Evolutionary conservation across 2,113 vertebrate genomes (phyloP).

Genomic region (Syngnathoides biaculeatus): DNA sequence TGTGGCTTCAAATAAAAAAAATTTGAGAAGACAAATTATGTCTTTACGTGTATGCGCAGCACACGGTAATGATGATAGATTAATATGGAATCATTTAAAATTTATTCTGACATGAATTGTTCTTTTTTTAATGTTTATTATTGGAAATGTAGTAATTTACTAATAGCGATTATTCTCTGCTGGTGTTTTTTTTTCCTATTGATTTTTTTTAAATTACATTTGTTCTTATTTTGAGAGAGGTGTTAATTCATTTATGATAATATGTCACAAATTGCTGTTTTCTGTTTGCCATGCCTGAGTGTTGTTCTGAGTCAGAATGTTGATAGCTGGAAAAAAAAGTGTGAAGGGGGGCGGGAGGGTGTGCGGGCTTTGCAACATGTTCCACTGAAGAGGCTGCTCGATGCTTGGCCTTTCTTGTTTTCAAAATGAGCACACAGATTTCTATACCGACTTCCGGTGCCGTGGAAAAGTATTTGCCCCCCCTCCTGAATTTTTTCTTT

Average conservation of each 20-base stretch:
- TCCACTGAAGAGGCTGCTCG: not conserved
- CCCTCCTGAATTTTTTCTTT: too few relatives aligned
- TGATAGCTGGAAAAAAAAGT: slow-evolving; percentile 45
- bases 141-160: not conserved
- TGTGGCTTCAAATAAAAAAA: not conserved
- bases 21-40: not conserved
- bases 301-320: slow-evolving; percentile 15
- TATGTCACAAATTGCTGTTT: not conserved
- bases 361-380: slow-evolving; percentile 13
- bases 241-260: not conserved
- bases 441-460: slow-evolving; percentile 6
- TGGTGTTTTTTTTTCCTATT: not conserved
- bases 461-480: too few relatives aligned
- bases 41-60: not conserved
- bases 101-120: too few relatives aligned
- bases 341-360: not conserved
- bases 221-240: not conserved
- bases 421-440: slow-evolving; percentile 15
- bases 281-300: not conserved
- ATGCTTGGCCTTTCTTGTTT: not conserved
- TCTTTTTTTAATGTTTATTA: too few relatives aligned
- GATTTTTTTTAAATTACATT: not conserved
- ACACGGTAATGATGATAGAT: not conserved
- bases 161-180: not conserved
- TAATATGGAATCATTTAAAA: too few relatives aligned